A percentile compares a stretch with the other conserved stretches of the same genome.
Conservation (phyloP, 2,888 invertebrate species). For the Xestoiulus laeticollis region DNA sequence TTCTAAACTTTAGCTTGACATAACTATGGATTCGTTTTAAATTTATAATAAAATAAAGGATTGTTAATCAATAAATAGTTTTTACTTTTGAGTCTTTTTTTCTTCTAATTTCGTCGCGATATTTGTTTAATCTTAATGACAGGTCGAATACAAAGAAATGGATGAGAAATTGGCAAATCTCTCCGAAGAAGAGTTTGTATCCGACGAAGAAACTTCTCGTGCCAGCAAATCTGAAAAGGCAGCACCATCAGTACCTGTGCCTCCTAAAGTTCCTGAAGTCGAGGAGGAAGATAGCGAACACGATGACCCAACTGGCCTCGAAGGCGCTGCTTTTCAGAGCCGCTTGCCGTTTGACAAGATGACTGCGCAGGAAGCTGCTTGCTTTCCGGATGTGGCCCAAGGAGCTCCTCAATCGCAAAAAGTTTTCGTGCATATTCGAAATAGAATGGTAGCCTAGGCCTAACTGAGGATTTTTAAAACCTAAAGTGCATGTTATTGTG, state of each 20-base stretch:
- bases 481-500: not conserved
- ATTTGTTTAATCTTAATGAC: not conserved
- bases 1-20: no score
- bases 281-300: conserved; percentile 68
- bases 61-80: no score
- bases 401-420: conserved; percentile 83
- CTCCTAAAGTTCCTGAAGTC: conserved; percentile 53
- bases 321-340: conserved; percentile 91
- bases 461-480: conserved; percentile 58
- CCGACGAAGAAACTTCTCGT: conserved; percentile 59
- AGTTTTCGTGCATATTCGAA: conserved; percentile 90
- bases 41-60: no score
- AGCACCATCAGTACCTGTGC: conserved; percentile 40
- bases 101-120: not conserved
- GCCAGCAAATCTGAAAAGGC: conserved; percentile 58
- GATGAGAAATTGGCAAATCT: conserved; percentile 62
- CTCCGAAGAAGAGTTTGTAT: conserved; percentile 63
- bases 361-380: conserved; percentile 91
- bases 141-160: conserved; percentile 64
- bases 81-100: not conserved
- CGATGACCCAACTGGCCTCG: conserved; percentile 74
- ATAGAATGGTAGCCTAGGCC: conserved; percentile 84
- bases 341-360: conserved; percentile 93
- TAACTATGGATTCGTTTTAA: no score
- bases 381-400: conserved; percentile 90